phyloP scores from a whole-genome alignment of 2,113 vertebrate genomes.

The Istiophorus platypterus region DNA sequence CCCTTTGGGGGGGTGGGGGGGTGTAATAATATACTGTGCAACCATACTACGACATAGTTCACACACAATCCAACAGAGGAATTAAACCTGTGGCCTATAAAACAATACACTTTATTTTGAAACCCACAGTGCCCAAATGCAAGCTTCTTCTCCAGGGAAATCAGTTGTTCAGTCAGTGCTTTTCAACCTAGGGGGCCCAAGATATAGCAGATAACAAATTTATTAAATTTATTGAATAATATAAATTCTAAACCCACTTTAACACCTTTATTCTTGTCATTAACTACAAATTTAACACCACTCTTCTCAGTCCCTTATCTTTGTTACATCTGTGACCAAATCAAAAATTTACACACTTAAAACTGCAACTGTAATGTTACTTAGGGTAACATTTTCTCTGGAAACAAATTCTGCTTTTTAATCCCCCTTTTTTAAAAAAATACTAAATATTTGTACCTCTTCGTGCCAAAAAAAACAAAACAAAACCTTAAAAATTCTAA shows the following conservation, averaged over 20 bases:
- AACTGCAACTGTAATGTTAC: too few relatives aligned
- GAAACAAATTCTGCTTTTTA: too few relatives aligned
- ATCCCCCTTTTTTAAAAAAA: neutral
- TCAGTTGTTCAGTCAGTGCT: neutral
- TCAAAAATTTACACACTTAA: too few relatives aligned
- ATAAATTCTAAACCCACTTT: neutral
- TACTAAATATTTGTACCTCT: too few relatives aligned
- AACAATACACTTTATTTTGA: slow-evolving; percentile 21
- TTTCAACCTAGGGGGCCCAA: neutral
- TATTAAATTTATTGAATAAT: too few relatives aligned
- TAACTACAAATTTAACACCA: too few relatives aligned
- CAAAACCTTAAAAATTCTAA: neutral
- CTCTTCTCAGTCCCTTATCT: too few relatives aligned
- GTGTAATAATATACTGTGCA: neutral
- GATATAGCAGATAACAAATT: neutral
- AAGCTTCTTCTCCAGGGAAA: neutral
- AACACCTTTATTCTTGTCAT: too few relatives aligned
- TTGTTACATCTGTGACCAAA: too few relatives aligned
- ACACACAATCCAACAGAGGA: neutral
- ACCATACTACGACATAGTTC: neutral
- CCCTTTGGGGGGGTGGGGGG: too few relatives aligned
- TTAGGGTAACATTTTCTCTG: too few relatives aligned
- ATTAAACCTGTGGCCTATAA: neutral
- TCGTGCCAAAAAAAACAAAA: too few relatives aligned
- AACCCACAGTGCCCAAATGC: slow-evolving; percentile 30